A percentile compares a stretch with the other conserved stretches of the same genome.
Evolutionary conservation across 2,888 invertebrate genomes (phyloP).

Genomic region (Melinaea menophilus): DNA sequence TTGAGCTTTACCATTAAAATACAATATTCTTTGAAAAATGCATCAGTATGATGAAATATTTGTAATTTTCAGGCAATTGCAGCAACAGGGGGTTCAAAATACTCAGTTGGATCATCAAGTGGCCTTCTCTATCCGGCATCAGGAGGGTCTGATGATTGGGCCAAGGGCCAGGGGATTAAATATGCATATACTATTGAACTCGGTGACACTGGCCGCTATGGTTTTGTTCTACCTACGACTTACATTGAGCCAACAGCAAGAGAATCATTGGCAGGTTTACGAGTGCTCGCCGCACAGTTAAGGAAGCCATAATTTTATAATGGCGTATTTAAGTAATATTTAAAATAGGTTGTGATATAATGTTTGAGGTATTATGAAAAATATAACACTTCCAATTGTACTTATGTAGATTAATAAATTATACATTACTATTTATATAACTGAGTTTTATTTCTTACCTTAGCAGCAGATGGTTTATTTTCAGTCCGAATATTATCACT

Average conservation of each 20-base stretch:
- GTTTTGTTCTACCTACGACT: constrained; percentile 90
- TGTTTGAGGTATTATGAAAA: constrained; percentile 20
- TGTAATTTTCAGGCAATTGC: constrained; percentile 76
- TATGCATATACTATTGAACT: constrained; percentile 94
- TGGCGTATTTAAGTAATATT: constrained; percentile 22
- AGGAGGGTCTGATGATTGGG: constrained; percentile 95
- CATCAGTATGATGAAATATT: too few relatives aligned
- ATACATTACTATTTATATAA: constrained; percentile 8
- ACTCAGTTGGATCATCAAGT: constrained; percentile 87
- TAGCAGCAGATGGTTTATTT: constrained; percentile 38
- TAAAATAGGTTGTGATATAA: constrained; percentile 33
- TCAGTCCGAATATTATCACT: constrained; percentile 40
- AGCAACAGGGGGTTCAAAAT: constrained; percentile 78
- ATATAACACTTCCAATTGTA: constrained; percentile 20
- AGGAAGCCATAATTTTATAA: constrained; percentile 30
- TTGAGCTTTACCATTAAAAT: too few relatives aligned
- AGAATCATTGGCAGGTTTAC: constrained; percentile 85
- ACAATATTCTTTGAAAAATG: too few relatives aligned
- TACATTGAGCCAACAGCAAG: constrained; percentile 86
- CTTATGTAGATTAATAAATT: constrained; percentile 9
- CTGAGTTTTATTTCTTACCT: constrained; percentile 43
- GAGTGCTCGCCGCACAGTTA: constrained; percentile 72
- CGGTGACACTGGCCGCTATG: constrained; percentile 88
- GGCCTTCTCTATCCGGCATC: constrained; percentile 87
- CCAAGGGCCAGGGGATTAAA: constrained; percentile 89